A percentile compares a stretch with the other conserved stretches of the same genome.
These are phyloP conservation scores for Tympanuchus pallidicinctus DNA, from an alignment of 2,113 vertebrate genomes.

Conservation along the genomic window DNA sequence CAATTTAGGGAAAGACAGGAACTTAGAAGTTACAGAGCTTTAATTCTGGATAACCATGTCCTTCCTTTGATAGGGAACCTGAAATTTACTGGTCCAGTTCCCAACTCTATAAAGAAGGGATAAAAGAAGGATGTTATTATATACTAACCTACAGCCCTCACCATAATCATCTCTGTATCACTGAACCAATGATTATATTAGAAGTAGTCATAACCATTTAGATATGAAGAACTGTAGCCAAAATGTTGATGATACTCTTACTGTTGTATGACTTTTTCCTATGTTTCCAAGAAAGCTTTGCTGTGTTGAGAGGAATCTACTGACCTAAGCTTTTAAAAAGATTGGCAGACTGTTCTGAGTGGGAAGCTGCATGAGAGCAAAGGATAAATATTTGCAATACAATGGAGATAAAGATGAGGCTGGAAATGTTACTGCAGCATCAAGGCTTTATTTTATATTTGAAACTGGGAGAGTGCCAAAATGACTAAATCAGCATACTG, in stretches of 20 bases:
- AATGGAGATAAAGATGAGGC: conserved; percentile 60
- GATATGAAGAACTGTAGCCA: conserved; percentile 44
- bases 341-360: conserved; percentile 63
- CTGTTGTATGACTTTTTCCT: conserved; percentile 49
- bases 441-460: conserved; percentile 59
- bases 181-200: neutral
- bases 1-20: neutral
- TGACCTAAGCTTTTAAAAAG: conserved; percentile 64
- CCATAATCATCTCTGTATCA: neutral
- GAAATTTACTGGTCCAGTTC: neutral
- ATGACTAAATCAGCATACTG: conserved; percentile 25
- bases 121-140: neutral
- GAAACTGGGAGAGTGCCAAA: conserved; percentile 49
- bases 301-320: conserved; percentile 49
- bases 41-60: neutral
- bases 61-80: neutral
- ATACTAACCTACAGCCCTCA: neutral
- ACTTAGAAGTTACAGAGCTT: neutral
- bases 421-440: conserved; percentile 59
- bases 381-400: conserved; percentile 73
- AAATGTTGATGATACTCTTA: conserved; percentile 53
- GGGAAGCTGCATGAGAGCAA: conserved; percentile 64
- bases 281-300: conserved; percentile 57
- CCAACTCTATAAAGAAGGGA: neutral
- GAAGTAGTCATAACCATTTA: conserved; percentile 32